phyloP scores from a whole-genome alignment of 2,888 invertebrate species.

The Luperina testacea region DNA sequence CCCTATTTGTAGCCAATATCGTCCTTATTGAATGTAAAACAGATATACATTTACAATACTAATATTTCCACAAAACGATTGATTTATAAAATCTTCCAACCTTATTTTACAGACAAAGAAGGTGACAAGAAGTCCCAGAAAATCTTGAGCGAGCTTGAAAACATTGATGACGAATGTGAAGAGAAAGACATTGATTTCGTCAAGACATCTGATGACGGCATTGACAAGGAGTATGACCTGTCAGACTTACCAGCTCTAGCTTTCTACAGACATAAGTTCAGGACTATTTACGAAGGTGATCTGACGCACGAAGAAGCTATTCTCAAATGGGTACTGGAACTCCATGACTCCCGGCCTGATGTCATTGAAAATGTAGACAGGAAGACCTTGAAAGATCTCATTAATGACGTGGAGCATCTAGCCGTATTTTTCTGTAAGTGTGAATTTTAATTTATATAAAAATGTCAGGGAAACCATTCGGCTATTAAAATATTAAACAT shows the following conservation, averaged over 20 bases:
- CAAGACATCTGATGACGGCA: slow-evolving; percentile 96
- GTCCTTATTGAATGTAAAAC: background rate
- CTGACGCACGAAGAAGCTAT: slow-evolving; percentile 97
- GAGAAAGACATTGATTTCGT: slow-evolving; percentile 97
- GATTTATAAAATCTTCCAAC: background rate
- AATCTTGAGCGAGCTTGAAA: slow-evolving; percentile 96
- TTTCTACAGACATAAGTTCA: slow-evolving; percentile 96
- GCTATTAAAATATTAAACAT: slow-evolving; percentile 38
- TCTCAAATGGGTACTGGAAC: slow-evolving; percentile 96
- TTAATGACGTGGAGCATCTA: slow-evolving; percentile 97
- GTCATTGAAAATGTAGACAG: slow-evolving; percentile 97
- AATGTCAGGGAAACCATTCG: slow-evolving; percentile 17
- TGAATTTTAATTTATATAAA: slow-evolving; percentile 18
- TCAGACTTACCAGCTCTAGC: slow-evolving; percentile 95
- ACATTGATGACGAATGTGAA: slow-evolving; percentile 98
- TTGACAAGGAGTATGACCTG: slow-evolving; percentile 96
- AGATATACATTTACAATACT: background rate
- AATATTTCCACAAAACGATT: background rate
- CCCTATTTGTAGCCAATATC: background rate
- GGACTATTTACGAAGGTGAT: slow-evolving; percentile 96
- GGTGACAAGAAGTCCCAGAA: slow-evolving; percentile 97
- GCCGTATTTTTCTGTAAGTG: slow-evolving; percentile 97
- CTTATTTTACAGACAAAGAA: slow-evolving; percentile 92
- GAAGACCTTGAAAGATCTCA: slow-evolving; percentile 96
- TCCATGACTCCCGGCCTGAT: slow-evolving; percentile 95